Conservation (phyloP, 2,888 invertebrate species). For the Masnerella sp. region DNA sequence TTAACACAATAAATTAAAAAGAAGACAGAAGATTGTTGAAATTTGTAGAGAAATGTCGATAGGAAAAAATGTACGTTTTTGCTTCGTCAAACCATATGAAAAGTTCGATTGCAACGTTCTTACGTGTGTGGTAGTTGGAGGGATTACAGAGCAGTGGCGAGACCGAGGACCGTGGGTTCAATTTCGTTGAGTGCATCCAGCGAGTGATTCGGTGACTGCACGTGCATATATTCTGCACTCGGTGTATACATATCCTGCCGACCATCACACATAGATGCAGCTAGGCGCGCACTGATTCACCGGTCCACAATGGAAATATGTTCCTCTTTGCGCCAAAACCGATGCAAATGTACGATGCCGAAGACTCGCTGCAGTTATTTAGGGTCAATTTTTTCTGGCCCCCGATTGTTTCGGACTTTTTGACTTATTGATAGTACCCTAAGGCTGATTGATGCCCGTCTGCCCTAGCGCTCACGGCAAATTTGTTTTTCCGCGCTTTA, state of each 20-base stretch:
- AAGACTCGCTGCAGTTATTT: constrained; percentile 4
- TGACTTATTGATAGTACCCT: not conserved
- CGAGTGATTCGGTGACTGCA: constrained; percentile 67
- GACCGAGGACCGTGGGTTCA: constrained; percentile 70
- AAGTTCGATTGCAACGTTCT: constrained; percentile 45
- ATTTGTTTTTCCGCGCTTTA: too few species aligned
- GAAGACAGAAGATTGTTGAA: too few species aligned
- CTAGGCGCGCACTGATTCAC: constrained; percentile 54
- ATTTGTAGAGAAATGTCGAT: too few species aligned
- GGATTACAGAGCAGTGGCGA: constrained; percentile 42
- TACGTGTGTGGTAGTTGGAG: constrained; percentile 31
- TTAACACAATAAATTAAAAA: too few species aligned
- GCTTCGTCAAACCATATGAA: constrained; percentile 35
- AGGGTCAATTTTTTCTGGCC: constrained; percentile 2
- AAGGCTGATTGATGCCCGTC: too few species aligned
- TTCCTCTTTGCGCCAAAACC: constrained; percentile 28
- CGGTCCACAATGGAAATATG: constrained; percentile 50
- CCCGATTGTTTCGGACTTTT: not conserved
- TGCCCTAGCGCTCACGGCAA: too few species aligned
- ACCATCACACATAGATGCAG: constrained; percentile 31
- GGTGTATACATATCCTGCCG: constrained; percentile 23
- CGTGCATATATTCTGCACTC: constrained; percentile 42
- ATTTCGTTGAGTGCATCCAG: constrained; percentile 77
- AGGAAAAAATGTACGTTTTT: constrained; percentile 12
- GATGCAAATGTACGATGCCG: constrained; percentile 4